These are phyloP conservation scores for Sepioteuthis lessoniana DNA, from an alignment of 2,888 invertebrate species.

Conservation along the genomic window DNA sequence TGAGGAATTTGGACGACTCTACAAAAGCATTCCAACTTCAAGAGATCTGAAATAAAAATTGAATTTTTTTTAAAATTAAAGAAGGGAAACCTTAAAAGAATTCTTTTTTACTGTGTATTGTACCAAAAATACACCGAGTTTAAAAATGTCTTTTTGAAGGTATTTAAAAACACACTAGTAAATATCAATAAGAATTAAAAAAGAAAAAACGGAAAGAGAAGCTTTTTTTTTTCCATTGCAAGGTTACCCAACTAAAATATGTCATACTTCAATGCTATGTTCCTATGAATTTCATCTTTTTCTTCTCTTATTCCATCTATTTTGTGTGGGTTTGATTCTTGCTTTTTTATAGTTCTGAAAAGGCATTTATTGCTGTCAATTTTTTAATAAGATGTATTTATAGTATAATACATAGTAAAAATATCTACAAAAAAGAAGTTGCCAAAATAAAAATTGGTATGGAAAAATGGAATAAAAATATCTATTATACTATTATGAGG, in stretches of 20 bases:
- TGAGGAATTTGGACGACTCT: conserved; percentile 61
- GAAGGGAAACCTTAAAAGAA: neutral
- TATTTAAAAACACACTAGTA: neutral
- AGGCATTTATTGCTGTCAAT: neutral
- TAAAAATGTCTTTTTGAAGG: neutral
- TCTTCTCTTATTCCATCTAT: neutral
- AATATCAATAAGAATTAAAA: neutral
- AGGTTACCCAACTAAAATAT: neutral
- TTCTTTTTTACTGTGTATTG: neutral
- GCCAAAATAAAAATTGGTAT: neutral
- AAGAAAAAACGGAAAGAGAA: neutral
- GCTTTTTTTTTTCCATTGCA: neutral
- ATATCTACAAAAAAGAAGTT: neutral
- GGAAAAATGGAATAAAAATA: neutral
- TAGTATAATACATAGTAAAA: neutral
- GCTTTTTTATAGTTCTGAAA: neutral
- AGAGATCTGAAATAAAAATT: neutral
- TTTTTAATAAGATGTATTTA: conserved; percentile 33
- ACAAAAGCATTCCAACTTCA: neutral
- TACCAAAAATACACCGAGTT: neutral
- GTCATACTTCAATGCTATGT: neutral
- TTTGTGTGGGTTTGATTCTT: neutral
- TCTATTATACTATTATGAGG: neutral
- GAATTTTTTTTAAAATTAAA: neutral
- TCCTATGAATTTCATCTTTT: neutral